Conservation (phyloP, 2,888 invertebrate genomes). For the Sarcophaga variegata region DNA sequence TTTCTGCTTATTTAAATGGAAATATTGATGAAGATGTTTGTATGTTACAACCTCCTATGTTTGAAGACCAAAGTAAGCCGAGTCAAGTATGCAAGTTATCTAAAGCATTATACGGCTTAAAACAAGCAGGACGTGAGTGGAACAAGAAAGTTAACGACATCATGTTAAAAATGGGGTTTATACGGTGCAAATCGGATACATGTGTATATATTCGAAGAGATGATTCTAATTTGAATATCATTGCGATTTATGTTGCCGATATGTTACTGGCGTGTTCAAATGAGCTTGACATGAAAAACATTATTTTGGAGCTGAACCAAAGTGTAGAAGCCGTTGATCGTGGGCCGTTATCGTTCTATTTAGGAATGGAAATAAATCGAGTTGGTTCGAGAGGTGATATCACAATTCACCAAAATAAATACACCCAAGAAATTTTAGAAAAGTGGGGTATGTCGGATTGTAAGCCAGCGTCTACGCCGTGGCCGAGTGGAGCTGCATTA, state of each 20-base stretch:
- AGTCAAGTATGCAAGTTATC: constrained; percentile 63
- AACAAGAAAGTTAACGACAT: too few relatives aligned
- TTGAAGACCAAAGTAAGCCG: constrained; percentile 40
- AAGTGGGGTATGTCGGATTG: too few relatives aligned
- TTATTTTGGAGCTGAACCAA: not conserved
- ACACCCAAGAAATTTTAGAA: too few relatives aligned
- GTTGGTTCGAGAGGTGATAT: too few relatives aligned
- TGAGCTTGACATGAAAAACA: not conserved
- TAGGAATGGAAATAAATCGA: too few relatives aligned
- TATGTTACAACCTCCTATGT: constrained; percentile 57
- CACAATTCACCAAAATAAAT: too few relatives aligned
- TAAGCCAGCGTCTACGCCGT: too few relatives aligned
- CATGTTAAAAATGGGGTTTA: not conserved
- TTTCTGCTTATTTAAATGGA: constrained; percentile 59
- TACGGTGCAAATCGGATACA: constrained; percentile 16
- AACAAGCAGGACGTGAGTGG: too few relatives aligned
- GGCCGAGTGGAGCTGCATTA: too few relatives aligned
- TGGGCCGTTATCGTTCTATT: too few relatives aligned
- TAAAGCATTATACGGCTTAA: constrained; percentile 10
- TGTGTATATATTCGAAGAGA: constrained; percentile 9
- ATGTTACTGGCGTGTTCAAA: constrained; percentile 6
- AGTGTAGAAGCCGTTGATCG: not conserved
- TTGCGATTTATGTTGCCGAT: constrained; percentile 11
- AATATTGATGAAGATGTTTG: constrained; percentile 57
- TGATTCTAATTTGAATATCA: not conserved